phyloP scores from a whole-genome alignment of 2,113 vertebrate genomes.

The Megalops atlanticus region DNA sequence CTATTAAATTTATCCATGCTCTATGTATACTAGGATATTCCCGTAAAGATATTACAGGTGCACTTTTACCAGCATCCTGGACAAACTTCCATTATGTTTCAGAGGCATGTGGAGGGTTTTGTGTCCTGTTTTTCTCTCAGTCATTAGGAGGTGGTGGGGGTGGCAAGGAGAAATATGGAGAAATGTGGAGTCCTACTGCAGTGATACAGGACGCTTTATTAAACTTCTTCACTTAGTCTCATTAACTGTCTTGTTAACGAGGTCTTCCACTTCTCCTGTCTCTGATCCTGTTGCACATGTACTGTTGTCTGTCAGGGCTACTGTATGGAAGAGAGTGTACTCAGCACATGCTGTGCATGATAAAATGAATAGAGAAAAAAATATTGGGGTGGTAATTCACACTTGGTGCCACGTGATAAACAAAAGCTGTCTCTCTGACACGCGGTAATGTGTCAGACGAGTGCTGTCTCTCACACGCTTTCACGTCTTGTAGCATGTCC shows the following conservation, averaged over 20 bases:
- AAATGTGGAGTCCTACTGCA: neutral
- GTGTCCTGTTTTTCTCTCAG: neutral
- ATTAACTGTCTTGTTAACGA: neutral
- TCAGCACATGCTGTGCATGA: neutral
- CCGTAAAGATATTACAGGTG: neutral
- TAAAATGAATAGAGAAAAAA: neutral
- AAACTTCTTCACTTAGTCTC: neutral
- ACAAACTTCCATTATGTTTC: neutral
- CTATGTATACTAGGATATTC: neutral
- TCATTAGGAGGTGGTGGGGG: too few species aligned
- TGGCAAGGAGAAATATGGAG: neutral
- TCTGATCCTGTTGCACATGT: neutral
- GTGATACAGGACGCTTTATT: neutral
- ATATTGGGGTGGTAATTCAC: neutral
- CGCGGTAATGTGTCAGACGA: neutral
- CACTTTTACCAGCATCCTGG: neutral
- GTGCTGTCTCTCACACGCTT: neutral
- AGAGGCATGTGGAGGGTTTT: neutral
- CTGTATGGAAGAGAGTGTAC: neutral
- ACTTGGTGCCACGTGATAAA: neutral
- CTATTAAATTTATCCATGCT: neutral
- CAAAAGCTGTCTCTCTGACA: too few species aligned
- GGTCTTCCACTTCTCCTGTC: neutral
- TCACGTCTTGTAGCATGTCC: too few species aligned
- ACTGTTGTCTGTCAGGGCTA: neutral